A percentile compares a stretch with the other conserved stretches of the same genome.
phyloP scores from a whole-genome alignment of 2,113 vertebrate species.

The Brachionichthys hirsutus region DNA sequence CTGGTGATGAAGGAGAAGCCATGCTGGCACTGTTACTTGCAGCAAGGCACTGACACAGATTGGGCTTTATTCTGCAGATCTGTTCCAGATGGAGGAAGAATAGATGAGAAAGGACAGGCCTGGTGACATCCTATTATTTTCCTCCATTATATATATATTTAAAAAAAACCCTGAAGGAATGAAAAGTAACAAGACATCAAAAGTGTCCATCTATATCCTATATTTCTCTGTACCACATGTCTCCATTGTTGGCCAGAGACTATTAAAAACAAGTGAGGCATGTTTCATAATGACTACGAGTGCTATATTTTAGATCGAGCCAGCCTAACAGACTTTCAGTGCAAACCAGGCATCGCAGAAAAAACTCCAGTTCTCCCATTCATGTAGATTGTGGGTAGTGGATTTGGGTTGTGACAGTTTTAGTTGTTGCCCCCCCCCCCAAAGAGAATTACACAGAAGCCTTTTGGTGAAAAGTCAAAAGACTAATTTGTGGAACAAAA shows the following conservation, averaged over 20 bases:
- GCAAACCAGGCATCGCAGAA: not conserved
- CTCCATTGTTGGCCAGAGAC: not conserved
- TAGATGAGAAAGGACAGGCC: not conserved
- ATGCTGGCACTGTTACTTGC: slow-evolving; percentile 29
- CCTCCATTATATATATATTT: not conserved
- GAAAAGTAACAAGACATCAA: not conserved
- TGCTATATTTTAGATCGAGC: not conserved
- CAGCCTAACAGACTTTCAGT: not conserved
- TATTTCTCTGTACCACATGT: not conserved
- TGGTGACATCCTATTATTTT: not conserved
- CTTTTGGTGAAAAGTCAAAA: no score
- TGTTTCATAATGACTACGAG: slow-evolving; percentile 1
- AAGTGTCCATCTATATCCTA: not conserved
- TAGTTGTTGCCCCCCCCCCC: no score
- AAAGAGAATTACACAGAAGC: no score
- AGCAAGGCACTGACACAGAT: slow-evolving; percentile 1
- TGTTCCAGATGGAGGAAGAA: slow-evolving; percentile 4
- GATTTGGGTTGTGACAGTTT: no score
- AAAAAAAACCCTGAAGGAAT: not conserved
- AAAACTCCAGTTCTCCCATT: no score
- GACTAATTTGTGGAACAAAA: no score
- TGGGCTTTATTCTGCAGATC: slow-evolving; percentile 24
- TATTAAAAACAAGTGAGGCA: slow-evolving; percentile 5
- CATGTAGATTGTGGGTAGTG: no score
- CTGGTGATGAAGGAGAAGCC: slow-evolving; percentile 33